Conservation (phyloP, 2,797 vertebrate genomes). For the Schizopygopsis pylzovi region DNA sequence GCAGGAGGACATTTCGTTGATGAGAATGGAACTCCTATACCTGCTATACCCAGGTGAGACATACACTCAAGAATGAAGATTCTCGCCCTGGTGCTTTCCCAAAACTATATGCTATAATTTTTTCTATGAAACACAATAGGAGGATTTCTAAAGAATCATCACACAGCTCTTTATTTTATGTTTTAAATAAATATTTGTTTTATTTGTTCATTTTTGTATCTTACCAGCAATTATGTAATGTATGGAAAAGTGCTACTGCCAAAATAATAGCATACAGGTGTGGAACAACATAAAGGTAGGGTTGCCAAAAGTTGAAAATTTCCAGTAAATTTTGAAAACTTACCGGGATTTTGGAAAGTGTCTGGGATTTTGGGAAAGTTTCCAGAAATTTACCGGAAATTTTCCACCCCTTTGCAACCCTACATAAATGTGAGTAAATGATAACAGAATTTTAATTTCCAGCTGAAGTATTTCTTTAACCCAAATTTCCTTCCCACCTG, state of each 20-base stretch:
- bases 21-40: constrained; percentile 89
- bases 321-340: too few relatives aligned
- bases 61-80: neutral
- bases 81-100: neutral
- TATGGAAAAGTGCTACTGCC: neutral
- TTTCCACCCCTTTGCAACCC: too few relatives aligned
- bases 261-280: neutral
- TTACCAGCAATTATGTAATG: neutral
- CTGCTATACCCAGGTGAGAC: constrained; percentile 91
- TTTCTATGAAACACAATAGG: neutral
- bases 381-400: too few relatives aligned
- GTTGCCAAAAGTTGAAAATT: too few relatives aligned
- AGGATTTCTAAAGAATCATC: neutral
- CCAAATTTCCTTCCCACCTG: constrained; percentile 1
- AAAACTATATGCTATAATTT: neutral
- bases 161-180: neutral
- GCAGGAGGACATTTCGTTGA: constrained; percentile 94
- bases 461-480: neutral
- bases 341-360: too few relatives aligned
- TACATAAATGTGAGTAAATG: neutral
- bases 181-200: neutral
- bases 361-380: too few relatives aligned
- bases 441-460: neutral
- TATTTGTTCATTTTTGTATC: neutral
- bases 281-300: neutral